Evolutionary conservation across 2,113 vertebrate genomes (phyloP), one percentile per base, ranked within the genome.

Genomic region (Chaetops frenatus): DNA sequence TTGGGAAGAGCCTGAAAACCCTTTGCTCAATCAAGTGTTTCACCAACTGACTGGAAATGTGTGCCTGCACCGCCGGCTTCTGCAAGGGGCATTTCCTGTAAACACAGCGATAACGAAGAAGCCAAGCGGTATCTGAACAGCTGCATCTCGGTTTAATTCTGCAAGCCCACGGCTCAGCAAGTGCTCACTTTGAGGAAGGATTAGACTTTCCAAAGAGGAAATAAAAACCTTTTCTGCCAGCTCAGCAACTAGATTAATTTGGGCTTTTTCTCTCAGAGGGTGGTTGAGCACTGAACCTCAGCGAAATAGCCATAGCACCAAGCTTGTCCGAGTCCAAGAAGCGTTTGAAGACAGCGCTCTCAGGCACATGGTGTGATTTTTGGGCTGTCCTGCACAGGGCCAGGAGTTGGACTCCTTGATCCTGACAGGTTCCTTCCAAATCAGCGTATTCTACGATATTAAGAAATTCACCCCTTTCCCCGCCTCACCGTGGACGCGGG

Each of bases 61-160:
- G 7, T 2, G 29, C 7, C 14, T 1, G 0, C 25, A 7, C 38
- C 2, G 12, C 47, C 21, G 2, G 21, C 8, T 23, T 23, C 38
- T 15, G 57, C 8, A 6, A 45, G 48, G 19, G 2, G 27, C 57
- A 19, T 35, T 66, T 86, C 69, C 58, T 11, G 45, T 6, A 33
- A 42, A 27, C 40, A 29, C 28, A 7, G 44, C 4, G 0, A 7
- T 0, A 38, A 36, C 0, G 0, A 18, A 22, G 42, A 24, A 11
- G 40, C 42, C 10, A 22, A 48, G 48, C 3, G 4, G 7, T 2
- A 28, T 8, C 40, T 7, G 51, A 53, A 36, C 54, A 44, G 12
- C n/a, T 20, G 0, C 28, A 31, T 10, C 50, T 42, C 51, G 1
- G 48, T 25, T 78, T n/a, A 60, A 64, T 35, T 40, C 57, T 1